These are phyloP conservation scores for Athetis lepigone DNA, from an alignment of 2,888 invertebrate species.

Conservation along the genomic window DNA sequence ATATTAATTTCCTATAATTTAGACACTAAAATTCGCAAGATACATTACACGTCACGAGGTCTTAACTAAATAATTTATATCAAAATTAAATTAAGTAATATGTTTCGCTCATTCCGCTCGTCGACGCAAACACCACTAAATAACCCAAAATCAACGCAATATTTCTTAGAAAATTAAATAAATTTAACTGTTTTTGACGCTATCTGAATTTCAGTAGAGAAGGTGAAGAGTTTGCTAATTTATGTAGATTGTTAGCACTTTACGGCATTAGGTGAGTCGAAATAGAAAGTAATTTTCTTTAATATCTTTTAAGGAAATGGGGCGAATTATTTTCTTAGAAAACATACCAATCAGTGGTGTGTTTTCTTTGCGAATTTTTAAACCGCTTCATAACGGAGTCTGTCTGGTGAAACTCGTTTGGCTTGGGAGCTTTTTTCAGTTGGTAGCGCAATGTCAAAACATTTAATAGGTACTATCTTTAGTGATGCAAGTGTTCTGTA, in stretches of 20 bases:
- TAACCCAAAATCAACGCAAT: conserved; percentile 69
- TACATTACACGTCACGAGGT: conserved; percentile 8
- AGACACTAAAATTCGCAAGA: conserved; percentile 1
- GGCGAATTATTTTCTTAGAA: conserved; percentile 65
- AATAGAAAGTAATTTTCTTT: conserved; percentile 84
- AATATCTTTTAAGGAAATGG: conserved; percentile 78
- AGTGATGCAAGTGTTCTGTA: no score
- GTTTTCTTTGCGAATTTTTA: conserved; percentile 2
- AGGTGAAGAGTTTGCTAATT: conserved; percentile 81
- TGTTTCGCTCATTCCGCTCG: conserved; percentile 43
- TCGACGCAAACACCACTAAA: conserved; percentile 60
- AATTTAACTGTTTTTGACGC: conserved; percentile 74
- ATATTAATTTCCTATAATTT: background rate
- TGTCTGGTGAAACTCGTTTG: background rate
- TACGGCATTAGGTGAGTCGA: conserved; percentile 69
- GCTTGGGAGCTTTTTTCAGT: no score
- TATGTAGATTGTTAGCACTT: conserved; percentile 84
- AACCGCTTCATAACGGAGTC: background rate
- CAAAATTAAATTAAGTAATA: conserved; percentile 50
- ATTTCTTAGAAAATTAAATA: conserved; percentile 75
- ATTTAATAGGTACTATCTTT: no score
- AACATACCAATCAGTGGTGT: conserved; percentile 45
- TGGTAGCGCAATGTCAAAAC: no score
- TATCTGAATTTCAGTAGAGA: conserved; percentile 77
- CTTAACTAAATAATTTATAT: conserved; percentile 47